These are phyloP conservation scores for Lasioglossum marginatum DNA, from an alignment of 2,888 invertebrate species.

Conservation along the genomic window DNA sequence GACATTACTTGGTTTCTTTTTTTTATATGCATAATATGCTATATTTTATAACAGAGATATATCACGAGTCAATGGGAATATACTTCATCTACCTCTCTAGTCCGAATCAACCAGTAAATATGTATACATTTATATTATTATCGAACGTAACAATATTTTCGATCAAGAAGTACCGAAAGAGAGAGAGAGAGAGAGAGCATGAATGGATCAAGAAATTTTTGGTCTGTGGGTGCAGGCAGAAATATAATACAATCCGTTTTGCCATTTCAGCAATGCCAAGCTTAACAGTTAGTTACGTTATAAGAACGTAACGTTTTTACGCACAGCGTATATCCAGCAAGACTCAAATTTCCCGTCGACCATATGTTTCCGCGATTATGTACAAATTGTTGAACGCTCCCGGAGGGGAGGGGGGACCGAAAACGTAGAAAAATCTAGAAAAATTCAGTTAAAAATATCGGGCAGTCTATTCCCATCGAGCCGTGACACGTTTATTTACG, in stretches of 20 bases:
- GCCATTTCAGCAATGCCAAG: not conserved
- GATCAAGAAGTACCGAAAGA: not conserved
- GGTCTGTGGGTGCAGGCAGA: not conserved
- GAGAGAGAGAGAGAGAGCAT: not conserved
- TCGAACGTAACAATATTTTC: not conserved
- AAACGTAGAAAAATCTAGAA: slow-evolving; percentile 6
- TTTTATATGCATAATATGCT: slow-evolving; percentile 19
- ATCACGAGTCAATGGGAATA: slow-evolving; percentile 71
- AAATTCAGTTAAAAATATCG: slow-evolving; percentile 2
- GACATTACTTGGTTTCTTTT: slow-evolving; percentile 44
- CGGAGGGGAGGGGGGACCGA: not conserved
- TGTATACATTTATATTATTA: not conserved
- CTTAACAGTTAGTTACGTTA: not conserved
- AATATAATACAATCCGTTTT: not conserved
- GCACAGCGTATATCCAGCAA: not conserved
- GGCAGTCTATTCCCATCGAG: slow-evolving; percentile 66
- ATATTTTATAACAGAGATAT: slow-evolving; percentile 55
- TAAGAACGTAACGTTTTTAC: not conserved
- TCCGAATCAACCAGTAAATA: not conserved
- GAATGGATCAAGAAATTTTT: not conserved
- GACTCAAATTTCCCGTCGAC: not conserved
- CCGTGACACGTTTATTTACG: slow-evolving; percentile 64
- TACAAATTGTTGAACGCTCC: not conserved
- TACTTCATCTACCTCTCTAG: not conserved
- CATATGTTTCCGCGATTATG: not conserved